These are phyloP conservation scores for Geophilus truncorum DNA, from an alignment of 2,888 invertebrate genomes.

Conservation along the genomic window DNA sequence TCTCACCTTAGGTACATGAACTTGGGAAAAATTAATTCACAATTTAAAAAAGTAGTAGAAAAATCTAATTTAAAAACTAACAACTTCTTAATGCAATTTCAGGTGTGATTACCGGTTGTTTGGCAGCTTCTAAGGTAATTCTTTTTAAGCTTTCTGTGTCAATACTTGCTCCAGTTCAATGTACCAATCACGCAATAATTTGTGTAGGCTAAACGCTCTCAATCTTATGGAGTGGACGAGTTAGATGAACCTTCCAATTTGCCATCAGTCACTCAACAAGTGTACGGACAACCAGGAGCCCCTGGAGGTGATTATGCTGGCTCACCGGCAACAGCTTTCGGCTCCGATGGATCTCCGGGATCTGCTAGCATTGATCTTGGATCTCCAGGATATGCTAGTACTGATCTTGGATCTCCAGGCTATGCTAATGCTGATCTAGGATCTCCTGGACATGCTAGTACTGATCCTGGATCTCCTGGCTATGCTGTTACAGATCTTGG, in stretches of 20 bases:
- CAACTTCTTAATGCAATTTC: not conserved
- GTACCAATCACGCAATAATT: not conserved
- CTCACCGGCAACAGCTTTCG: too few species aligned
- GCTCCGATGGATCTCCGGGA: not conserved
- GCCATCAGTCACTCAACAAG: not conserved
- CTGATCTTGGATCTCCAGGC: not conserved
- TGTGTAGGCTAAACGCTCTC: not conserved
- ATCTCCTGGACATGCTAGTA: not conserved
- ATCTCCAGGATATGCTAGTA: not conserved
- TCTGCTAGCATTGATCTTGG: not conserved
- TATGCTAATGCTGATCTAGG: not conserved
- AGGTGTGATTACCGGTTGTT: not conserved
- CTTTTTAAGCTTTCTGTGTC: not conserved
- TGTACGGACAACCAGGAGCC: not conserved
- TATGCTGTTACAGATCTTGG: not conserved
- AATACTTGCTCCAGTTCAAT: slow-evolving; percentile 1
- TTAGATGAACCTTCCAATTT: not conserved
- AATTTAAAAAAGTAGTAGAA: not conserved
- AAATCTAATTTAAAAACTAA: not conserved
- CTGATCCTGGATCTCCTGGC: not conserved
- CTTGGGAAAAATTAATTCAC: not conserved
- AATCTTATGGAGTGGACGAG: not conserved
- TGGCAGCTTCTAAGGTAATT: slow-evolving; percentile 7
- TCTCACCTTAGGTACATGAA: not conserved
- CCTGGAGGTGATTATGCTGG: not conserved